A percentile compares a stretch with the other conserved stretches of the same genome.
These are phyloP conservation scores for Amblyjoppa proteus DNA, from an alignment of 2,888 invertebrate genomes.

Conservation along the genomic window DNA sequence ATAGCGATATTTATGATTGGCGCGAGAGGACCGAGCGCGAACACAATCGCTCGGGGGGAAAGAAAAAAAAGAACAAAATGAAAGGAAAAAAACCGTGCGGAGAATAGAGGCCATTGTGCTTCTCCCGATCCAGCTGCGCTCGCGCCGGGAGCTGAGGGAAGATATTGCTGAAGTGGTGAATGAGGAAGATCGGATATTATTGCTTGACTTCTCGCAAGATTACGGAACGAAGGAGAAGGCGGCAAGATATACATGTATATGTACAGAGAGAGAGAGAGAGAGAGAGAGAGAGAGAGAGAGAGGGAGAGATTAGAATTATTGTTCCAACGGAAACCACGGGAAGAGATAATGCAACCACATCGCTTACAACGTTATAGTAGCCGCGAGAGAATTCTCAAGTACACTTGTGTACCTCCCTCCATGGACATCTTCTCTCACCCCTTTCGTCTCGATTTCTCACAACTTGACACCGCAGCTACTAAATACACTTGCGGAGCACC, in stretches of 20 bases:
- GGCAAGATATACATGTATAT: neutral
- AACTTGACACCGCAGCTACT: slow-evolving; percentile 33
- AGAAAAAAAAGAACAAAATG: slow-evolving; percentile 38
- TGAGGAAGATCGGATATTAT: slow-evolving; percentile 65
- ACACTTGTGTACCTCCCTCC: slow-evolving; percentile 36
- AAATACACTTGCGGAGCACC: slow-evolving; percentile 25
- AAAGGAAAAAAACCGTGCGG: slow-evolving; percentile 54
- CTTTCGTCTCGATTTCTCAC: slow-evolving; percentile 29
- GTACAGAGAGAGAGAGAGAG: neutral
- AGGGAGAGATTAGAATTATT: slow-evolving; percentile 55
- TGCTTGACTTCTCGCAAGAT: slow-evolving; percentile 9
- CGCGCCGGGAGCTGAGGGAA: slow-evolving; percentile 13
- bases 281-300: neutral
- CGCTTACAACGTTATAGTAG: slow-evolving; percentile 54
- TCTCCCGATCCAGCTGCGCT: slow-evolving; percentile 22
- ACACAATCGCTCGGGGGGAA: slow-evolving; percentile 35
- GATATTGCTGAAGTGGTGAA: slow-evolving; percentile 30
- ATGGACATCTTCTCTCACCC: slow-evolving; percentile 3
- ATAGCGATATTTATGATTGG: slow-evolving; percentile 64
- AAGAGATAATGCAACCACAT: slow-evolving; percentile 63
- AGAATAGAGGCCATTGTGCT: slow-evolving; percentile 67
- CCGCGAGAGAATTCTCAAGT: slow-evolving; percentile 58
- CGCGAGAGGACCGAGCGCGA: neutral
- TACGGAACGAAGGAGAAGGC: neutral
- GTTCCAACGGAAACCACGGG: slow-evolving; percentile 41